Evolutionary conservation across 2,113 vertebrate species (phyloP).

Genomic region (Damaliscus lunatus): DNA sequence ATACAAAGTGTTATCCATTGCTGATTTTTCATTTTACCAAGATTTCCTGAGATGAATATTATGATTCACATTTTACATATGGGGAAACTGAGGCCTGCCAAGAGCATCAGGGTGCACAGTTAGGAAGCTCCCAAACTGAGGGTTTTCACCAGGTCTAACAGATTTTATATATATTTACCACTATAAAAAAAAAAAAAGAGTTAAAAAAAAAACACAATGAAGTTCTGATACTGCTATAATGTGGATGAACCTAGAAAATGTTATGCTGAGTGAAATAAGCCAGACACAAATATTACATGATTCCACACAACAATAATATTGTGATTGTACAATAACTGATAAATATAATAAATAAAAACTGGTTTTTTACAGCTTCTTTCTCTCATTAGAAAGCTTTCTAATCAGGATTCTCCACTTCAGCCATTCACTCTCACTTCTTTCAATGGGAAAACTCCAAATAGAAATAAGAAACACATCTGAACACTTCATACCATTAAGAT

Average conservation of each 20-base stretch:
- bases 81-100: neutral
- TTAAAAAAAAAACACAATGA: neutral
- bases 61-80: neutral
- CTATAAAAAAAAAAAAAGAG: neutral
- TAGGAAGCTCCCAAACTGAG: neutral
- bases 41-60: neutral
- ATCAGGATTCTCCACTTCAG: neutral
- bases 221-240: neutral
- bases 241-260: neutral
- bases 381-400: neutral
- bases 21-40: neutral
- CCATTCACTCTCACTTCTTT: neutral
- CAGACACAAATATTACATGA: neutral
- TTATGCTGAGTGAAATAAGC: neutral
- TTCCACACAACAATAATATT: neutral
- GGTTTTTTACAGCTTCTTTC: neutral
- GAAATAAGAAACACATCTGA: conserved; percentile 14
- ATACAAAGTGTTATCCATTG: neutral
- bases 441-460: neutral
- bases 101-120: neutral
- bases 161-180: neutral
- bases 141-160: neutral
- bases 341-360: neutral
- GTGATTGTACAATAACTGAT: neutral
- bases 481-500: neutral